These are phyloP conservation scores for Anas bahamensis DNA, from an alignment of 2,797 vertebrate species.

Conservation along the genomic window DNA sequence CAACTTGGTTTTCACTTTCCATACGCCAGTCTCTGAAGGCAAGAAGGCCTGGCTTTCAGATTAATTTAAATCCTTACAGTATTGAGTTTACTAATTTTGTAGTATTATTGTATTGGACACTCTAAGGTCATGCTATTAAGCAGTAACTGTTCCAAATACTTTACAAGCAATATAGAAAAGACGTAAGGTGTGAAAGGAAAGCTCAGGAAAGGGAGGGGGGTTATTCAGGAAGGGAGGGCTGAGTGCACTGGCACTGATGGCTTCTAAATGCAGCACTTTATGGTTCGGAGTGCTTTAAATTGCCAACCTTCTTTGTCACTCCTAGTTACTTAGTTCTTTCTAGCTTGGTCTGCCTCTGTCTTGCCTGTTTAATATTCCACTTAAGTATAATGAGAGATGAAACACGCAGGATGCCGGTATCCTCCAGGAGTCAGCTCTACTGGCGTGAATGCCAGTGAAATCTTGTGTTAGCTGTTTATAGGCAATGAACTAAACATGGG, in stretches of 20 bases:
- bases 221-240: not conserved
- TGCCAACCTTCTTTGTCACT: constrained; percentile 7
- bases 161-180: not conserved
- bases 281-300: constrained; percentile 7
- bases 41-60: not conserved
- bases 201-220: not conserved
- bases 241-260: not conserved
- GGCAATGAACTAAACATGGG: not conserved
- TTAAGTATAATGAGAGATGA: constrained; percentile 54
- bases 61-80: not conserved
- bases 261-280: constrained; percentile 26
- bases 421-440: constrained; percentile 28
- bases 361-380: constrained; percentile 61
- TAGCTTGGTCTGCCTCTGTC: not conserved
- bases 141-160: not conserved
- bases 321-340: not conserved
- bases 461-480: constrained; percentile 19
- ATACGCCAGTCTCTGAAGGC: not conserved
- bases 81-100: not conserved
- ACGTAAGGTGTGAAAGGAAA: not conserved
- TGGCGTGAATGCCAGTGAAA: not conserved
- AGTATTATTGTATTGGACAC: not conserved
- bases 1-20: not conserved
- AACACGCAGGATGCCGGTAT: constrained; percentile 39
- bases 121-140: not conserved